A percentile compares a stretch with the other conserved stretches of the same genome.
Evolutionary conservation across 2,888 invertebrate species (phyloP).

Genomic region (Pterobdella sp.): DNA sequence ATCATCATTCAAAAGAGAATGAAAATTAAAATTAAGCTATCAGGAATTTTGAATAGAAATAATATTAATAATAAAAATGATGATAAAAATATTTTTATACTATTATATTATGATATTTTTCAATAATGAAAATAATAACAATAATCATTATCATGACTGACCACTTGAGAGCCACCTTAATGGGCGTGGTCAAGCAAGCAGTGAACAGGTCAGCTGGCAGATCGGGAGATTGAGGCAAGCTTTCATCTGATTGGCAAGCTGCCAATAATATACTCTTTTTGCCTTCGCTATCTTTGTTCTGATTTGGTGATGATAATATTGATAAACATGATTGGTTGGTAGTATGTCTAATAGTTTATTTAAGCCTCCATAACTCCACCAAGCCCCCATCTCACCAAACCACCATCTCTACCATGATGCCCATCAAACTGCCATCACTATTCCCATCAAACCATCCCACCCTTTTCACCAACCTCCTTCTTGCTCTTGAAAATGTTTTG

Average conservation of each 20-base stretch:
- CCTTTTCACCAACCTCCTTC: neutral
- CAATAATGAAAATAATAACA: too few species aligned
- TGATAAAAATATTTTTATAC: neutral
- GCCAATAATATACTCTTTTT: conserved; percentile 91
- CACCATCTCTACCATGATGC: neutral
- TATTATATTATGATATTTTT: neutral
- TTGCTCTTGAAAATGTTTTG: conserved; percentile 34
- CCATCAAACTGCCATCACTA: neutral
- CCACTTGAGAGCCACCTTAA: conserved; percentile 89
- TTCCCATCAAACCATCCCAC: neutral
- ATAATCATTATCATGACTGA: too few species aligned
- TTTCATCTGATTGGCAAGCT: conserved; percentile 85
- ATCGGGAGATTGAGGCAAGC: conserved; percentile 91
- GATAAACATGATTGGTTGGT: too few species aligned
- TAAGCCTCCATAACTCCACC: too few species aligned
- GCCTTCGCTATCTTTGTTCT: conserved; percentile 13
- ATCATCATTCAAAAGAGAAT: too few species aligned
- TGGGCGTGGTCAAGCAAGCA: conserved; percentile 93
- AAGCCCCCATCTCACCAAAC: too few species aligned
- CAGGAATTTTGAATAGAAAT: neutral
- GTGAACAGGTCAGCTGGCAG: conserved; percentile 95
- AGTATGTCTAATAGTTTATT: too few species aligned
- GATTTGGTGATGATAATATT: neutral
- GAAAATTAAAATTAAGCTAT: too few species aligned
- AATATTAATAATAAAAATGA: neutral